phyloP scores from a whole-genome alignment of 1,140 invertebrate species.

The Pseudomyrmex sp. region DNA sequence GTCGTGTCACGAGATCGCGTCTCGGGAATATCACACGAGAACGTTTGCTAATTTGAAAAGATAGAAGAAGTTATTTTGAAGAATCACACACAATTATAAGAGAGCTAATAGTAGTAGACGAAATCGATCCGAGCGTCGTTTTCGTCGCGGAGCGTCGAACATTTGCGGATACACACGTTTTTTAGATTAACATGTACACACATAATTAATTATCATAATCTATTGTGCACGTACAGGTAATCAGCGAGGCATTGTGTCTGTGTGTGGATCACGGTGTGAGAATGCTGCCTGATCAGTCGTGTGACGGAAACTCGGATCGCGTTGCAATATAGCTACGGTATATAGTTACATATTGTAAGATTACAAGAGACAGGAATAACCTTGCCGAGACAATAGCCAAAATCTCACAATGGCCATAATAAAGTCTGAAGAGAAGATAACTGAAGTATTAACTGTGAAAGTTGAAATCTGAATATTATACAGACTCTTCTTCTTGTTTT shows the following conservation, averaged over 20 bases:
- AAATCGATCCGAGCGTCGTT: background rate
- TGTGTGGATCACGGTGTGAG: constrained; percentile 44
- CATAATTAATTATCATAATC: constrained; percentile 69
- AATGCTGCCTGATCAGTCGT: constrained; percentile 36
- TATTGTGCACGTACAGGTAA: constrained; percentile 73
- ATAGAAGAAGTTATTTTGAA: constrained; percentile 11
- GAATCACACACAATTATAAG: constrained; percentile 40
- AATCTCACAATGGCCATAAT: constrained; percentile 31
- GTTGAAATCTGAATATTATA: background rate
- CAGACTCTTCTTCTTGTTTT: background rate
- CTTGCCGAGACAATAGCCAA: constrained; percentile 8
- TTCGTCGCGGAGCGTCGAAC: constrained; percentile 42
- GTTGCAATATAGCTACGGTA: constrained; percentile 51
- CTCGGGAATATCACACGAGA: constrained; percentile 6
- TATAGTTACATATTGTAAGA: constrained; percentile 35
- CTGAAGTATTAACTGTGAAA: background rate
- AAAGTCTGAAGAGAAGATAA: background rate
- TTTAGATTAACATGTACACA: constrained; percentile 72
- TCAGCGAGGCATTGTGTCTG: constrained; percentile 42
- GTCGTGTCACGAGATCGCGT: constrained; percentile 22
- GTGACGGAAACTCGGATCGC: constrained; percentile 51
- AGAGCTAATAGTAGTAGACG: constrained; percentile 14
- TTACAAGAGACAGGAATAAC: constrained; percentile 42
- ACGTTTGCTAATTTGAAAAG: constrained; percentile 37
- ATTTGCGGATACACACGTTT: constrained; percentile 70